Conservation (phyloP, 2,113 vertebrate species). For the Glaucomys volans region DNA sequence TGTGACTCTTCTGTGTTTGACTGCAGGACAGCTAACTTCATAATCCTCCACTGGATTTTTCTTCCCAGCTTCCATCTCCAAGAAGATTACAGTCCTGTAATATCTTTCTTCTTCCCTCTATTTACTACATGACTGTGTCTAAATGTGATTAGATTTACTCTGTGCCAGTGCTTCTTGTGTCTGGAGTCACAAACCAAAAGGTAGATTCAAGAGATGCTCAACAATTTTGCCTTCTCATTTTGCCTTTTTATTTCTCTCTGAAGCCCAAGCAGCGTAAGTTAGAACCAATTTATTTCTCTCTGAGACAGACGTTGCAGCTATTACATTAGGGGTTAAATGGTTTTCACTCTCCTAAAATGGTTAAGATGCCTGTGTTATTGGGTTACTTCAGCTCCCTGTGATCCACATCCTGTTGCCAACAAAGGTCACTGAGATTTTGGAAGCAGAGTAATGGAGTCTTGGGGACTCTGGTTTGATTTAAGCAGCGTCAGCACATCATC, state of each 20-base stretch:
- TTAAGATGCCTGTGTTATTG: slow-evolving; percentile 59
- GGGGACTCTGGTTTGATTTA: not conserved
- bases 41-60: slow-evolving; percentile 45
- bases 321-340: slow-evolving; percentile 71
- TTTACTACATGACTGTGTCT: slow-evolving; percentile 25
- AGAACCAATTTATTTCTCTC: slow-evolving; percentile 81
- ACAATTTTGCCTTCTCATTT: slow-evolving; percentile 75
- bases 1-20: slow-evolving; percentile 39
- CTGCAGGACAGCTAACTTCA: slow-evolving; percentile 39
- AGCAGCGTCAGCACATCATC: slow-evolving; percentile 57
- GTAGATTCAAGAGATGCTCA: slow-evolving; percentile 59
- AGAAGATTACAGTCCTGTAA: slow-evolving; percentile 48
- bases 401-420: slow-evolving; percentile 19
- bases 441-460: slow-evolving; percentile 64
- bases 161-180: accelerated
- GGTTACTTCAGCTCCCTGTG: slow-evolving; percentile 33
- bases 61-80: not conserved
- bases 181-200: slow-evolving; percentile 32
- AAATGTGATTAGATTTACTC: slow-evolving; percentile 60
- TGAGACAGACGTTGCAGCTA: slow-evolving; percentile 45
- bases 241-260: slow-evolving; percentile 66
- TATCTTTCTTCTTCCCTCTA: not conserved
- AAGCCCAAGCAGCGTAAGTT: accelerated
- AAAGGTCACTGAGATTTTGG: slow-evolving; percentile 73
- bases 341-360: slow-evolving; percentile 66